phyloP scores from a whole-genome alignment of 1,140 invertebrate species.

The Penaeus vannamei region DNA sequence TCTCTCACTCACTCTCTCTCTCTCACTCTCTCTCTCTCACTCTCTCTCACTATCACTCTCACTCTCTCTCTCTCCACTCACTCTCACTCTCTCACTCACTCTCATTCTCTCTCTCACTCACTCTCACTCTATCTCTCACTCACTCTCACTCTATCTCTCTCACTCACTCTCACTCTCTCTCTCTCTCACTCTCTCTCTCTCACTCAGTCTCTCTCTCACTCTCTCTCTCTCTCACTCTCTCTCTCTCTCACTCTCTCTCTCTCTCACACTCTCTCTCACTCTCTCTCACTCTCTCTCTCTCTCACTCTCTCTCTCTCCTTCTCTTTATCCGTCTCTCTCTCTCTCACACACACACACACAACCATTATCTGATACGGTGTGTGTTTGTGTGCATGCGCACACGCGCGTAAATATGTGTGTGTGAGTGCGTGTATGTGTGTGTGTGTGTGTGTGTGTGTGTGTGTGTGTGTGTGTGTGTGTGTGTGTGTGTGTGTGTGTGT shows the following conservation, averaged over 20 bases:
- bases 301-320: not conserved
- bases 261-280: too few species aligned
- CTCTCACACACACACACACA: too few species aligned
- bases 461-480: too few species aligned
- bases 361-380: too few species aligned
- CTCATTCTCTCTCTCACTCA: not conserved
- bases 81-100: not conserved
- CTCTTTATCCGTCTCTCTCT: not conserved
- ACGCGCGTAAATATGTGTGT: too few species aligned
- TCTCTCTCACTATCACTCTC: too few species aligned
- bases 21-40: not conserved
- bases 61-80: too few species aligned
- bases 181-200: not conserved
- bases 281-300: not conserved
- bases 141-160: not conserved
- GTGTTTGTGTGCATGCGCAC: too few species aligned
- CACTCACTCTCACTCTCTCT: too few species aligned
- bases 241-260: not conserved
- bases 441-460: too few species aligned
- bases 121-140: not conserved
- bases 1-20: not conserved
- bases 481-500: too few species aligned
- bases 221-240: not conserved
- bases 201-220: not conserved
- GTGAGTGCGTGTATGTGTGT: too few species aligned